Base-by-base conservation (phyloP, 2,113 vertebrate species). In the Promerops cafer region DNA sequence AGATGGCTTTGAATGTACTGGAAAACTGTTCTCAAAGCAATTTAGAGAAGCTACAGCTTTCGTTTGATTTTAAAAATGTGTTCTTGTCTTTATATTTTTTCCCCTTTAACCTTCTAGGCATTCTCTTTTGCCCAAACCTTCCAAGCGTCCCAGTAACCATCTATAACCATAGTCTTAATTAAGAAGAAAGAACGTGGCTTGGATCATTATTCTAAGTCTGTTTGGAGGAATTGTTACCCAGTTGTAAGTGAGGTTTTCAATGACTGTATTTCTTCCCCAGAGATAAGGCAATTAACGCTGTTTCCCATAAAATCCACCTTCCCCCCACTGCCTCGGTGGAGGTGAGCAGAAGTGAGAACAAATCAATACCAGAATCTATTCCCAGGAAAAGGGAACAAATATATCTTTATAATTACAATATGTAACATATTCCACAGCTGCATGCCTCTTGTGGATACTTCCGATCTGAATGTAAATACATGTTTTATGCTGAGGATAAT, bases 201-300 rank as follows among this genome's bases (percentile, higher is more conserved):
- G 52, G 66, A 57, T 93, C 83, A 80, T 94, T 94, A 94, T 66
- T 85, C 49, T 75, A 68, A 88, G 74, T 65, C 84, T 94, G 54
- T 92, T 96, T 82, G 68, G 79, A 92, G 89, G 95, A 96, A 91
- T 70, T 81, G 89, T 77, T 93, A 71, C 45, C 82, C 95, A 96
- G 92, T 92, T 89, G 49, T 94, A 96, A 96, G 91, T 89, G 90
- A 94, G 72, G 66, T 96, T 98, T 97, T 90, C 96, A 96, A 93
- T 83, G 90, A 83, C 91, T 95, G 45, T 52, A 92, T 97, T 97
- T 95, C 94, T 94, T 95, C 96, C 96, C 94, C 90, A 77, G 93
- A 95, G 91, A 96, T 95, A 96, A 97, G 40, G 96, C 96, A 97
- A 98, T 98, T 97, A 98, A 98, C 96, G 87, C 77, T 80, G 49